Conservation (phyloP, 2,797 vertebrate species). For the Austrolebias charrua region DNA sequence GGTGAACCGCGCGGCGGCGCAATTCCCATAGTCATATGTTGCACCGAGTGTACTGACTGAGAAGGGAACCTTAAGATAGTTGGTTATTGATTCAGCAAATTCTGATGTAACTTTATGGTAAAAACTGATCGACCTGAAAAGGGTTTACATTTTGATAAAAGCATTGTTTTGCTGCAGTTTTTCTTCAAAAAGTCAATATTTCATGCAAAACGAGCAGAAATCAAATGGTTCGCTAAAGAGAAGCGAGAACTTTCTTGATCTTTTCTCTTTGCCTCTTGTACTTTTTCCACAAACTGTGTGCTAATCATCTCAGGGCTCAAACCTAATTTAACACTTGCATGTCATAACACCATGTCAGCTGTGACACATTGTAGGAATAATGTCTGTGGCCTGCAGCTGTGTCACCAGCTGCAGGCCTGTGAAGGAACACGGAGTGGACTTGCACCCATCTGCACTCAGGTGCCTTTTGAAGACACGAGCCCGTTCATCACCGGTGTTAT, state of each 20-base stretch:
- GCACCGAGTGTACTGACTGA: too few species aligned
- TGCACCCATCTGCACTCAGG: conserved; percentile 42
- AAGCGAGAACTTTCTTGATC: conserved; percentile 1
- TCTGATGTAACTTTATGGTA: background rate
- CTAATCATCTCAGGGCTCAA: conserved; percentile 62
- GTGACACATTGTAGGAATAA: conserved; percentile 73
- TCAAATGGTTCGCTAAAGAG: background rate
- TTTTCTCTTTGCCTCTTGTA: conserved; percentile 10
- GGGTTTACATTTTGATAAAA: background rate
- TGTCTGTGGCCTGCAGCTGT: conserved; percentile 58
- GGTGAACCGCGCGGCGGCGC: too few species aligned
- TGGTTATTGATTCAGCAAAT: too few species aligned
- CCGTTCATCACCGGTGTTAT: conserved; percentile 75
- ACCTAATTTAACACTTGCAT: conserved; percentile 69
- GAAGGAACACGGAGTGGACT: conserved; percentile 46
- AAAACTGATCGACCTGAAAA: too few species aligned
- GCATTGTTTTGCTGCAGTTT: background rate
- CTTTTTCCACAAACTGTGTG: conserved; percentile 29
- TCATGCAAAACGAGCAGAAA: background rate
- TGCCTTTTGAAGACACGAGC: conserved; percentile 60
- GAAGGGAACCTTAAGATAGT: too few species aligned
- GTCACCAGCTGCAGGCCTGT: conserved; percentile 55
- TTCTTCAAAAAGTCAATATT: background rate
- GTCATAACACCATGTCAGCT: conserved; percentile 63
- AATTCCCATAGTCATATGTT: too few species aligned